phyloP scores from a whole-genome alignment of 2,888 invertebrate species.

The Noctua pronuba region DNA sequence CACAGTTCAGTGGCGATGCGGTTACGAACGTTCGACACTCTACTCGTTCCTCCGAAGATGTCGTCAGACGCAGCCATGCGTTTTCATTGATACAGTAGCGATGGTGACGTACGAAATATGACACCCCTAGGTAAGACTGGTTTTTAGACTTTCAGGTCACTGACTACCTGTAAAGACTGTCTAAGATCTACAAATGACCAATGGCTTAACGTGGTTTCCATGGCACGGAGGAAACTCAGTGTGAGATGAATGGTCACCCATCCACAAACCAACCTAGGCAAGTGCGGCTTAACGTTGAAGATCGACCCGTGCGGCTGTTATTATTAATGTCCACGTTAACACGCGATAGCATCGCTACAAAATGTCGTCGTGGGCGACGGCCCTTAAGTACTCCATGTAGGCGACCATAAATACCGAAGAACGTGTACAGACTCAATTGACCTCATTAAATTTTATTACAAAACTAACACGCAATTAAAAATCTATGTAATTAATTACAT shows the following conservation, averaged over 20 bases:
- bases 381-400: conserved; percentile 28
- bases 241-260: too few species aligned
- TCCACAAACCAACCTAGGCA: too few species aligned
- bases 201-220: too few species aligned
- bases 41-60: neutral
- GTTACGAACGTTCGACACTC: neutral
- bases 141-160: too few species aligned
- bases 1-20: neutral
- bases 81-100: neutral
- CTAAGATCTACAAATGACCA: too few species aligned
- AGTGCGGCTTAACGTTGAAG: too few species aligned
- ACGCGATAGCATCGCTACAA: neutral
- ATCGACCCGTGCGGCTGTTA: too few species aligned
- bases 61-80: neutral
- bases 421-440: conserved; percentile 53
- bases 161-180: too few species aligned
- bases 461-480: conserved; percentile 66
- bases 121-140: too few species aligned
- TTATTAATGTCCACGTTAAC: too few species aligned
- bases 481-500: conserved; percentile 63
- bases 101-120: too few species aligned
- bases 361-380: neutral
- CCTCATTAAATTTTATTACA: conserved; percentile 66
- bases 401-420: conserved; percentile 43
- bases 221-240: too few species aligned